phyloP scores from a whole-genome alignment of 2,113 vertebrate species.

The Procavia capensis region DNA sequence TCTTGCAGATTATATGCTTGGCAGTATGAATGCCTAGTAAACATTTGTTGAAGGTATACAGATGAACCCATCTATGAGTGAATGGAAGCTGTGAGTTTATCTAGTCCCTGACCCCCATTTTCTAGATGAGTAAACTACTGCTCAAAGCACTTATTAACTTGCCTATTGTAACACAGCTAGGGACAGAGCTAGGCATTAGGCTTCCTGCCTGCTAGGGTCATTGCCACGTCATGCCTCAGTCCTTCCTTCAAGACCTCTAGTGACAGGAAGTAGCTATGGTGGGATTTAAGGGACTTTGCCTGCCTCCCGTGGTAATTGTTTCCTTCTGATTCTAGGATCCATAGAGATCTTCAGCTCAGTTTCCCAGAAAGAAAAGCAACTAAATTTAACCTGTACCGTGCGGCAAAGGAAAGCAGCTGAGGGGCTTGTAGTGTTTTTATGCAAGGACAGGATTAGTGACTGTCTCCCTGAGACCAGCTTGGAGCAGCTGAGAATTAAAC shows the following conservation, averaged over 20 bases:
- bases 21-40: background rate
- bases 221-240: background rate
- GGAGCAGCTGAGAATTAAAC: slow-evolving; percentile 17
- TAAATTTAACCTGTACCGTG: slow-evolving; percentile 50
- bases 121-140: background rate
- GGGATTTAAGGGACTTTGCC: background rate
- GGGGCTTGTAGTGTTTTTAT: background rate
- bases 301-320: background rate
- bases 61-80: background rate
- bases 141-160: background rate
- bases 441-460: background rate
- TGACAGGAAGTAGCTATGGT: background rate
- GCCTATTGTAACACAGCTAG: background rate
- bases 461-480: background rate
- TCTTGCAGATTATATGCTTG: background rate
- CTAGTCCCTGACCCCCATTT: background rate
- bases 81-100: background rate
- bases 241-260: background rate
- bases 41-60: background rate
- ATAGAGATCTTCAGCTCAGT: background rate
- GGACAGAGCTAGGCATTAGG: background rate
- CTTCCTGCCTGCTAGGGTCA: background rate
- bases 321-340: slow-evolving; percentile 47
- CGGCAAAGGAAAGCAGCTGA: background rate
- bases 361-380: slow-evolving; percentile 15